Evolutionary conservation across 2,113 vertebrate genomes (phyloP), one percentile per base, ranked within the genome.

Genomic region (Jaculus jaculus): DNA sequence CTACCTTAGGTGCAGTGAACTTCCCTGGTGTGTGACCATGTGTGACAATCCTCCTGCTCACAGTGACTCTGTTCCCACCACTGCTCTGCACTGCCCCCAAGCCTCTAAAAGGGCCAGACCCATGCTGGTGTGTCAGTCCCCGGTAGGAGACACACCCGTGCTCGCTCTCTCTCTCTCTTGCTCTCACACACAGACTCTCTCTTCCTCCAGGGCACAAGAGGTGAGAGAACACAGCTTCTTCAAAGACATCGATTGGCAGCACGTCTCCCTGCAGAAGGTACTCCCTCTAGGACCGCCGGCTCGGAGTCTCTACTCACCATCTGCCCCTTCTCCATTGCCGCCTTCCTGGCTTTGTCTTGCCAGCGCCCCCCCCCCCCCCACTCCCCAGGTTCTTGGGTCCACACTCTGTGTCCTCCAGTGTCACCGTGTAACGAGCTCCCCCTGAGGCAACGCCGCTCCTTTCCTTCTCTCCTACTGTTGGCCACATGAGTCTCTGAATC

Each of bases 251-350:
- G 99, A 99, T 96, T 99, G 99, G 99, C 99, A 99, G 96, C 99
- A 99, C 61, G 99, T 99, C 58, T 99, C 99, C 97, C 98, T 99
- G 60, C 99, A 99, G 93, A 99, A 99, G 99, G 99, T 99, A 97
- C 12, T 24, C 23, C 24, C 63, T 1, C 58, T 0, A 4, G 58
- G 74, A 0, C 28, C 15, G 5, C 21, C 21, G 54, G 54, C 1
- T n/a, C 8, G 42, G 24, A 28, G 0, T 15, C 54, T 0, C 65
- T 5, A 2, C 2, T 4, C 18, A 34, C 39, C 73, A 0, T 21
- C 26, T 32, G 60, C 18, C 51, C 24, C 7, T 2, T 1, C 20
- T 4, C 69, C 42, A 47, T 47, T 71, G 32, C 66, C 18, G 32
- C 8, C 34, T 8, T 47, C 51, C 47, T 10, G 54, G 37, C 21